Base-by-base conservation (phyloP, 2,113 vertebrate species). In the Tympanuchus pallidicinctus region DNA sequence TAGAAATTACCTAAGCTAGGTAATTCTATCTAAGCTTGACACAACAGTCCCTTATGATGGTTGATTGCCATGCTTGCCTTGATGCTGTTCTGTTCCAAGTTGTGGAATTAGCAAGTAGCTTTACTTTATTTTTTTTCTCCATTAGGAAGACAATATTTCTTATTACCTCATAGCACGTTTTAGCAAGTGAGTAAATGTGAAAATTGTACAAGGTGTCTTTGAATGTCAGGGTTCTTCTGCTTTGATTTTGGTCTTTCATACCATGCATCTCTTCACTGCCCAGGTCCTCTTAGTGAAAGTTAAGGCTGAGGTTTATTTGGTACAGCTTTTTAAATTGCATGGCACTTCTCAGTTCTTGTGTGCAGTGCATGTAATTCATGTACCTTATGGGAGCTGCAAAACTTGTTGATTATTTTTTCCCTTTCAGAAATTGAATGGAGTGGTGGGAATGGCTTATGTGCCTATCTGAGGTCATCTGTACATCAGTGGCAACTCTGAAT, bases 21-120 rank as follows among this genome's bases (percentile, higher is more conserved):
- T 91, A 86, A 92, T 61, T 83, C 91, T 82, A 22, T 64, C 42
- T 81, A 81, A 95, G 88, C 85, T 69, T 69, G 30, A 50, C 57
- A 86, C 69, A 91, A 66, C 10, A 30, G 69, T 83, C 72, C 63
- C 20, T 95, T 94, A 43, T 81, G 25, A 40, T 81, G 28, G 47
- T 71, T 1, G 0, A 2, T 61, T 90, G 48, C 52, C 10, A 18
- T 42, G 6, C 32, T 89, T 94, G 28, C 14, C 66, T 38, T 89
- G 0, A 0, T 21, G 8, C 20, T 78, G 18, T 22, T 94, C 86
- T 61, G 16, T 83, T 94, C 88, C 84, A 88, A 48, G 32, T 67
- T 72, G 32, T 43, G 63, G 73, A 50, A 50, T 82, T 82, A 57
- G 77, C 54, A 27, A 4, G 0, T 28, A 50, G 56, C 12, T 22